phyloP scores from a whole-genome alignment of 2,797 vertebrate species.

The Sebastes nivosus region DNA sequence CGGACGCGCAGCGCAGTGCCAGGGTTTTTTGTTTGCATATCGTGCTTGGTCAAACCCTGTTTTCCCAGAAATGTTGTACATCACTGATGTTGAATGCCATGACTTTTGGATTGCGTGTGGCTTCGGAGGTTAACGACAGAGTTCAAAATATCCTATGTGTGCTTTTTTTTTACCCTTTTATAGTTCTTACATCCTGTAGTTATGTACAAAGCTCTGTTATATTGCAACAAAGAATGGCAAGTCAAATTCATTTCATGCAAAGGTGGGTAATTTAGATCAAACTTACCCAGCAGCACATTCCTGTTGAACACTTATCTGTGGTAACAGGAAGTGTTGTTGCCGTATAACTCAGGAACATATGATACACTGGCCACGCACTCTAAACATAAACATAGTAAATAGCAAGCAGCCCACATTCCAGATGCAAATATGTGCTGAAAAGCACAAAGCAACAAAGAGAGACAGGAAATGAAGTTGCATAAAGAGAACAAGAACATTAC shows the following conservation, averaged over 20 bases:
- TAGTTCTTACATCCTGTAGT: conserved; percentile 34
- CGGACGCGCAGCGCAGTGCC: conserved; percentile 33
- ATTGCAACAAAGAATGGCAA: conserved; percentile 3
- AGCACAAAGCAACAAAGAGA: conserved; percentile 26
- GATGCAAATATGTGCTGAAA: conserved; percentile 39
- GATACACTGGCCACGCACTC: conserved; percentile 14
- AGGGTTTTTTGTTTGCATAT: conserved; percentile 61
- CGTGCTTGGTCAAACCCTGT: conserved; percentile 62
- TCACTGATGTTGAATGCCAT: conserved; percentile 54
- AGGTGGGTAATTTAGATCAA: conserved; percentile 19
- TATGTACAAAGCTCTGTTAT: conserved; percentile 19
- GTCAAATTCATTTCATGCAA: neutral
- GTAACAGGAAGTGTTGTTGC: conserved; percentile 15
- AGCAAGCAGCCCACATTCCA: conserved; percentile 39
- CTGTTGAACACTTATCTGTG: conserved; percentile 14
- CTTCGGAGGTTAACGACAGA: conserved; percentile 46
- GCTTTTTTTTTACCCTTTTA: conserved; percentile 24
- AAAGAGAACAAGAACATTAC: conserved; percentile 27
- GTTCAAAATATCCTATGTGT: conserved; percentile 40
- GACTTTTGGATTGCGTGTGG: conserved; percentile 39
- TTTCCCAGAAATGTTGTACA: conserved; percentile 70
- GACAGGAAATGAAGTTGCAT: conserved; percentile 2
- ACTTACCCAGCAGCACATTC: conserved; percentile 15
- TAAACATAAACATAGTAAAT: conserved; percentile 46
- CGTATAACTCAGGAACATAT: conserved; percentile 4